These are phyloP conservation scores for Stenichneumon culpator DNA, from an alignment of 2,888 invertebrate genomes.

Conservation along the genomic window DNA sequence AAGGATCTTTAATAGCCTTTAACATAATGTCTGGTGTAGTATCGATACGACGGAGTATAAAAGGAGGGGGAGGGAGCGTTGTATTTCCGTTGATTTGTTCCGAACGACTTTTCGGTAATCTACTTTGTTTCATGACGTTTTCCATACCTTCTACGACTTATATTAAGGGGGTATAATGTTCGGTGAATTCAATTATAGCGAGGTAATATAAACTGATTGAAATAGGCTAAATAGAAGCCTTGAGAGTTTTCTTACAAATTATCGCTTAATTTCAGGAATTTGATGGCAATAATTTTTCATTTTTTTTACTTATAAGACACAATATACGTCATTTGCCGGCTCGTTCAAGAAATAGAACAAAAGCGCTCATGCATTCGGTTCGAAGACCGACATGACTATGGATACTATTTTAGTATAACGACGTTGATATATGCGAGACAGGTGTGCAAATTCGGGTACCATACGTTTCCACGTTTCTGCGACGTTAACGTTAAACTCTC, in stretches of 20 bases:
- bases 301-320: neutral
- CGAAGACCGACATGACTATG: slow-evolving; percentile 8
- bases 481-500: slow-evolving; percentile 15
- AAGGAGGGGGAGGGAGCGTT: too few species aligned
- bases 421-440: slow-evolving; percentile 25
- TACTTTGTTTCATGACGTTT: slow-evolving; percentile 22
- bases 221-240: too few species aligned
- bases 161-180: neutral
- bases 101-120: neutral
- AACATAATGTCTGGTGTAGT: slow-evolving; percentile 1
- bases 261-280: too few species aligned
- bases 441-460: slow-evolving; percentile 42
- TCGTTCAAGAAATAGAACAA: neutral
- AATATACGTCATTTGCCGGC: neutral
- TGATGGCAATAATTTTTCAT: too few species aligned
- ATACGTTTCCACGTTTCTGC: slow-evolving; percentile 54
- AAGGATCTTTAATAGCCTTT: slow-evolving; percentile 13
- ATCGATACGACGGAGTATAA: neutral
- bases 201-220: too few species aligned
- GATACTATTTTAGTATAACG: slow-evolving; percentile 4
- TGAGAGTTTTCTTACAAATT: too few species aligned
- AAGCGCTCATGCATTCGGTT: neutral
- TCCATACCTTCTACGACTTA: neutral
- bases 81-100: neutral
- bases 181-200: too few species aligned